Percentiles rank a stretch among this genome's conserved stretches.
Conservation (phyloP, 2,888 invertebrate genomes). For the Ornithoptera priamus region DNA sequence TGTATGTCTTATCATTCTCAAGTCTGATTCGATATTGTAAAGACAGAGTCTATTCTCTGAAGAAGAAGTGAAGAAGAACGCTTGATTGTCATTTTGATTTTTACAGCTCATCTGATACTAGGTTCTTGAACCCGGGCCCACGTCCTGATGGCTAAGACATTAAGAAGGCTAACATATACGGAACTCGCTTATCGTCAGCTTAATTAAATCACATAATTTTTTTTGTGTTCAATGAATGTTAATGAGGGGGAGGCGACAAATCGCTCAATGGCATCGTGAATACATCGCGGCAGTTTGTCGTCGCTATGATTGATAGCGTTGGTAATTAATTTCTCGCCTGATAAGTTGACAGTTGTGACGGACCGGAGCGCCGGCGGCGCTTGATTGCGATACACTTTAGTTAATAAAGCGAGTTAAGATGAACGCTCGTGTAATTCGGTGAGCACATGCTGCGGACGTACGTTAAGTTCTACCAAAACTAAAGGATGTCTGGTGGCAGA, state of each 20-base stretch:
- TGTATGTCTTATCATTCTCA: too few relatives aligned
- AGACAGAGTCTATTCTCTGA: too few relatives aligned
- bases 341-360: conserved; percentile 61
- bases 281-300: conserved; percentile 51
- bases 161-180: not conserved
- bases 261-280: conserved; percentile 38
- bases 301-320: conserved; percentile 59
- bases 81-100: too few relatives aligned
- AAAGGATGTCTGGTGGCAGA: too few relatives aligned
- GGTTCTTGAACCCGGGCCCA: too few relatives aligned
- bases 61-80: too few relatives aligned
- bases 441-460: conserved; percentile 1
- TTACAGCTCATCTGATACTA: too few relatives aligned
- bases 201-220: not conserved
- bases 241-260: conserved; percentile 28
- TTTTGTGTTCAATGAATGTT: conserved; percentile 2
- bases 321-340: conserved; percentile 63
- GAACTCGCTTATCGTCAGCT: not conserved
- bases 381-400: conserved; percentile 47
- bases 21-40: too few relatives aligned
- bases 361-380: conserved; percentile 43
- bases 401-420: conserved; percentile 38
- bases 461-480: not conserved
- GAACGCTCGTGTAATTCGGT: conserved; percentile 3
- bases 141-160: not conserved